Evolutionary conservation across 2,888 invertebrate species (phyloP).

Genomic region (Protodeltote pygarga): DNA sequence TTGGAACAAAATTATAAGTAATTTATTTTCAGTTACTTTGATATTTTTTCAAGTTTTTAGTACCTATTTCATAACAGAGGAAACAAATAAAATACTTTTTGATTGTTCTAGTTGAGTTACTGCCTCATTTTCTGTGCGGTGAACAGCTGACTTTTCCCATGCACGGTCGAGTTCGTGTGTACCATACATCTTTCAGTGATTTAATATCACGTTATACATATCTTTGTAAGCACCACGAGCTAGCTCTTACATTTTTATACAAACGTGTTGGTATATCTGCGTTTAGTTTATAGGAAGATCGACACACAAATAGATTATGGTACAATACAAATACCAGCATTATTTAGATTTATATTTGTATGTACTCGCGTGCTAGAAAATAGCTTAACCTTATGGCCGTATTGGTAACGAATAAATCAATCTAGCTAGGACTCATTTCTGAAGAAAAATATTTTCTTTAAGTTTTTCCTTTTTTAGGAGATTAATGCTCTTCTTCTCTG

Average conservation of each 20-base stretch:
- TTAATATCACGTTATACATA: slow-evolving; percentile 25
- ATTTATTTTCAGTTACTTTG: neutral
- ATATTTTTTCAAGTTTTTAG: neutral
- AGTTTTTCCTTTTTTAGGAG: no score
- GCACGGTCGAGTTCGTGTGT: slow-evolving; percentile 6
- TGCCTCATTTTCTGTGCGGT: slow-evolving; percentile 18
- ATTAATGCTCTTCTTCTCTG: no score
- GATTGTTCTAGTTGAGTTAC: slow-evolving; percentile 20
- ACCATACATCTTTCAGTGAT: slow-evolving; percentile 32
- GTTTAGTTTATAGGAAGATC: slow-evolving; percentile 4
- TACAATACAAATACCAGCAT: no score
- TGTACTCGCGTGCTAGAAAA: no score
- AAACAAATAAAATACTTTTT: slow-evolving; percentile 15
- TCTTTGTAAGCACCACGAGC: slow-evolving; percentile 8
- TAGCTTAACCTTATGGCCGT: no score
- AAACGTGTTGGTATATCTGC: slow-evolving; percentile 3
- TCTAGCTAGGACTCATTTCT: no score
- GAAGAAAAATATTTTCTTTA: no score
- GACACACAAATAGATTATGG: slow-evolving; percentile 10
- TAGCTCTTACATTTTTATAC: slow-evolving; percentile 6
- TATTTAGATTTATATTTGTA: no score
- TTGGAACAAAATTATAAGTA: no score
- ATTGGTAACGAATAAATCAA: no score
- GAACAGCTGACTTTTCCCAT: slow-evolving; percentile 37
- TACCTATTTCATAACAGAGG: neutral